Evolutionary conservation across 2,888 invertebrate species (phyloP).

Genomic region (Micoletzkya japonica): DNA sequence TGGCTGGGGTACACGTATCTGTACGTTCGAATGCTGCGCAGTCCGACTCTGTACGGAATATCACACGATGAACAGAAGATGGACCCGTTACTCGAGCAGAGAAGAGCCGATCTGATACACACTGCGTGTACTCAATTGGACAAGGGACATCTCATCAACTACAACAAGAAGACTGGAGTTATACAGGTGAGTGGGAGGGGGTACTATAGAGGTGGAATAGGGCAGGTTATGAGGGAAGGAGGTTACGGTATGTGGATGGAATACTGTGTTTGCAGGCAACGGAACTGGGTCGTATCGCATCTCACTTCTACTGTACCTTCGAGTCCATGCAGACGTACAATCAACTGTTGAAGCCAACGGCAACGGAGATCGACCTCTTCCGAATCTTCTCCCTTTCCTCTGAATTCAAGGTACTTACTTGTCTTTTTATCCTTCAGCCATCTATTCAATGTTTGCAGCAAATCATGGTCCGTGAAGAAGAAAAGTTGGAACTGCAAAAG

Average conservation of each 20-base stretch:
- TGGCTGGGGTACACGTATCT: constrained; percentile 96
- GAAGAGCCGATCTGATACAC: constrained; percentile 90
- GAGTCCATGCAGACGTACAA: constrained; percentile 96
- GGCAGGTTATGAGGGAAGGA: not conserved
- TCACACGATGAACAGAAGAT: constrained; percentile 70
- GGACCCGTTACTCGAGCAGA: constrained; percentile 83
- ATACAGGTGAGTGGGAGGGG: constrained; percentile 76
- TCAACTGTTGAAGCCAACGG: constrained; percentile 89
- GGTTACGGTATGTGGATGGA: too few relatives aligned
- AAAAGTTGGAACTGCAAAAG: constrained; percentile 93
- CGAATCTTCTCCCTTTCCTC: constrained; percentile 94
- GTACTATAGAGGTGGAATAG: too few relatives aligned
- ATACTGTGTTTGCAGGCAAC: constrained; percentile 74
- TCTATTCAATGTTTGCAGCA: constrained; percentile 1
- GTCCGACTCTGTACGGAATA: constrained; percentile 88
- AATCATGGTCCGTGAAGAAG: constrained; percentile 72
- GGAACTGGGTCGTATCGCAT: constrained; percentile 93
- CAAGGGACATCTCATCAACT: constrained; percentile 90
- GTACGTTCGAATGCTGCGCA: constrained; percentile 89
- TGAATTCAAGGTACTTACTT: constrained; percentile 78
- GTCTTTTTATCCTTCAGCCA: too few relatives aligned
- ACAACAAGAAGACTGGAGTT: constrained; percentile 88
- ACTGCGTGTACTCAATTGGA: constrained; percentile 89
- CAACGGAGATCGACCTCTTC: constrained; percentile 96
- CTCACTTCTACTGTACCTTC: constrained; percentile 95